phyloP scores from a whole-genome alignment of 1,140 invertebrate species.

The Euura saliciscinereae region DNA sequence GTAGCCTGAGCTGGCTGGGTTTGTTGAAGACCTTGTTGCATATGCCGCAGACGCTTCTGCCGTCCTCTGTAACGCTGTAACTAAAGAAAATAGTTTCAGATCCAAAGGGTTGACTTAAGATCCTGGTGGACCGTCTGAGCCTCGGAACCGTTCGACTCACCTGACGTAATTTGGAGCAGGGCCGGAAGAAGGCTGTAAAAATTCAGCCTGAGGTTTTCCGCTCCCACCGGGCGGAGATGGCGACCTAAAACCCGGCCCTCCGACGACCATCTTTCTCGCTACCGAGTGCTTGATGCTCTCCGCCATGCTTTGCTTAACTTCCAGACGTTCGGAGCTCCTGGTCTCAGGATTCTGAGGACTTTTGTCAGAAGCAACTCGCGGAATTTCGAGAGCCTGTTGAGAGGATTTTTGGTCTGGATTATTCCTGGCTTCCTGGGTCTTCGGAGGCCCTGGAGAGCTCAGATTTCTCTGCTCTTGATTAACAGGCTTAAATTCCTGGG shows the following conservation, averaged over 20 bases:
- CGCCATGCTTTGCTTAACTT: slow-evolving; percentile 33
- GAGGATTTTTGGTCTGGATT: slow-evolving; percentile 27
- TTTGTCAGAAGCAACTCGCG: slow-evolving; percentile 21
- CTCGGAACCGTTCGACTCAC: slow-evolving; percentile 36
- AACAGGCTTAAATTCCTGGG: slow-evolving; percentile 34
- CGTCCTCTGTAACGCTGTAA: slow-evolving; percentile 72
- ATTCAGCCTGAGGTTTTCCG: slow-evolving; percentile 56
- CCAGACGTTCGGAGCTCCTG: slow-evolving; percentile 27
- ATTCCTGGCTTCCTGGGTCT: slow-evolving; percentile 22
- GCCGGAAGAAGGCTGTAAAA: slow-evolving; percentile 55
- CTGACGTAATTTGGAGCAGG: slow-evolving; percentile 56
- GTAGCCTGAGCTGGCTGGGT: slow-evolving; percentile 86
- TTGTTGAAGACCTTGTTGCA: slow-evolving; percentile 92
- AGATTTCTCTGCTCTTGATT: slow-evolving; percentile 26
- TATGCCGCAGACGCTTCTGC: slow-evolving; percentile 82
- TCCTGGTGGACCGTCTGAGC: too few relatives aligned
- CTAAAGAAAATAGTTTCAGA: slow-evolving; percentile 29
- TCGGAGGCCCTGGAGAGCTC: slow-evolving; percentile 27
- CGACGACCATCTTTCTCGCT: slow-evolving; percentile 52
- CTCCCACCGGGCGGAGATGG: slow-evolving; percentile 36
- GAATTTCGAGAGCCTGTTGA: background rate
- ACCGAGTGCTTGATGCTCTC: slow-evolving; percentile 46
- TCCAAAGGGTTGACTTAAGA: slow-evolving; percentile 15
- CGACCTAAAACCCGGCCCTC: slow-evolving; percentile 45
- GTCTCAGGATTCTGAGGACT: slow-evolving; percentile 27